These are phyloP conservation scores for Mystacides longicornis DNA, from an alignment of 2,888 invertebrate genomes.

Conservation along the genomic window DNA sequence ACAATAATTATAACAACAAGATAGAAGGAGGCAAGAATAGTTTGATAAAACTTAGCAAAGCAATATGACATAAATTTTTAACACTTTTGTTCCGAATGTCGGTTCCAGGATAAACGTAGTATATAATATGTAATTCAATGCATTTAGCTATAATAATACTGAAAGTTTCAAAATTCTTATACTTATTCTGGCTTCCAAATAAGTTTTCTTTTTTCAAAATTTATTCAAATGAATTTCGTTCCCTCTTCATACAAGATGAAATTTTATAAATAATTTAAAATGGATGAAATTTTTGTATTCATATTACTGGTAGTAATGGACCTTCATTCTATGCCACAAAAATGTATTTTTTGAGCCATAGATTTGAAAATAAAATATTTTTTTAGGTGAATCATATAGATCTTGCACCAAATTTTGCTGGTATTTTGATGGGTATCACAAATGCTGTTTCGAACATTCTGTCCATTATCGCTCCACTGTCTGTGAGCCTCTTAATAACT, in stretches of 20 bases:
- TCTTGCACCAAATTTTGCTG: constrained; percentile 76
- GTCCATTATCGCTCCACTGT: constrained; percentile 70
- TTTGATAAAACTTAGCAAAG: not conserved
- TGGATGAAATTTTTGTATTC: too few relatives aligned
- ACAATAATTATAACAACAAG: too few relatives aligned
- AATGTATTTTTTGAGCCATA: too few relatives aligned
- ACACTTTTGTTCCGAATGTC: too few relatives aligned
- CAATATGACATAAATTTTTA: too few relatives aligned
- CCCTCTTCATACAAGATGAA: too few relatives aligned
- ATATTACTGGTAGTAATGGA: too few relatives aligned
- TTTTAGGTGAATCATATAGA: constrained; percentile 72
- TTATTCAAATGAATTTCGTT: not conserved
- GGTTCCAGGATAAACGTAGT: too few relatives aligned
- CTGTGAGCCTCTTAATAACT: constrained; percentile 61
- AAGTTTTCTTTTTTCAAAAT: not conserved
- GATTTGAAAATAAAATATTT: not conserved
- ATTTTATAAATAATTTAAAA: too few relatives aligned
- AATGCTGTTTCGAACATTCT: constrained; percentile 73
- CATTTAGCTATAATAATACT: not conserved
- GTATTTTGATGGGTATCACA: constrained; percentile 78
- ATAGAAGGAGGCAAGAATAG: not conserved
- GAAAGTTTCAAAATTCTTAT: too few relatives aligned
- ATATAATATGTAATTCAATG: not conserved
- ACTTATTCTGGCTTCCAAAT: not conserved
- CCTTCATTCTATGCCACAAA: too few relatives aligned